These are phyloP conservation scores for Polypterus bichir DNA, from an alignment of 2,113 vertebrate genomes.

Conservation along the genomic window DNA sequence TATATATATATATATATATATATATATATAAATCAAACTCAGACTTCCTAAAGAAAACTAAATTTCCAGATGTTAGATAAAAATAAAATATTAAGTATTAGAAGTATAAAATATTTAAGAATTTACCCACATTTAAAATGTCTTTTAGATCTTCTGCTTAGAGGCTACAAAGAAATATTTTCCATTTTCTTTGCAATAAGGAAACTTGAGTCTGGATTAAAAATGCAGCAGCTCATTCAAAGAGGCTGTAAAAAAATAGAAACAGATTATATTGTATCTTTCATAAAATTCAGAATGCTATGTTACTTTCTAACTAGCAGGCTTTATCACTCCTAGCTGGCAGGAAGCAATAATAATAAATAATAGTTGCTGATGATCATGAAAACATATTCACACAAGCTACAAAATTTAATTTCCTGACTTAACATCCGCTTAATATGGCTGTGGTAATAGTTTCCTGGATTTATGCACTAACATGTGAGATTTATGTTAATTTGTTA, in stretches of 20 bases:
- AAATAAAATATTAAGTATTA: too few species aligned
- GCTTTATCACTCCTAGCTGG: slow-evolving; percentile 27
- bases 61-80: too few species aligned
- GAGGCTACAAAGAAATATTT: too few species aligned
- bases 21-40: too few species aligned
- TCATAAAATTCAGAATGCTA: background rate
- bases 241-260: background rate
- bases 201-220: too few species aligned
- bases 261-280: slow-evolving; percentile 1
- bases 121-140: too few species aligned
- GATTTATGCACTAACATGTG: slow-evolving; percentile 36
- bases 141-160: too few species aligned
- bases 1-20: too few species aligned
- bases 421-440: slow-evolving; percentile 48
- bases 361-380: slow-evolving; percentile 35
- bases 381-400: slow-evolving; percentile 45
- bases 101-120: too few species aligned
- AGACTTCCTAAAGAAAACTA: too few species aligned
- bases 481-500: slow-evolving; percentile 32
- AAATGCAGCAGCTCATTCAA: background rate
- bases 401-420: slow-evolving; percentile 55
- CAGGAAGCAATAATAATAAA: slow-evolving; percentile 40
- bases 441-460: slow-evolving; percentile 58
- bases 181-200: too few species aligned
- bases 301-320: slow-evolving; percentile 21